Evolutionary conservation across 2,888 invertebrate genomes (phyloP), one percentile per base, ranked within the genome.

Genomic region (Heliconius ismenius): DNA sequence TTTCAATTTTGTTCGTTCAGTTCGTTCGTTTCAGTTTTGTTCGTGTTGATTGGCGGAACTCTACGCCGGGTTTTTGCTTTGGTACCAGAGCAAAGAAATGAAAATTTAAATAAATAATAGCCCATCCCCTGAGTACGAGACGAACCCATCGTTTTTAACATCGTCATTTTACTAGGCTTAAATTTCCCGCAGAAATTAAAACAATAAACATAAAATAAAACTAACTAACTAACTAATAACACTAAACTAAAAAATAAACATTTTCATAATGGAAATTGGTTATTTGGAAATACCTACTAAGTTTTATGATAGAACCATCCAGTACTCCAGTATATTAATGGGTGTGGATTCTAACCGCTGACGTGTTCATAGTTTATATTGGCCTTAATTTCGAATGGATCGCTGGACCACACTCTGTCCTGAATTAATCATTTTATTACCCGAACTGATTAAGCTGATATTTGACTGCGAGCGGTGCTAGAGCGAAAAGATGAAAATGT

Each of bases 371-470:
- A 82, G 81, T 80, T 85, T 84, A 80, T 78, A 80, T 79, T 86
- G 92, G 87, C 92, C 92, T 86, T 91, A 91, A 92, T 92, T 92
- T 86, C 83, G 84, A 91, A 90, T 90, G 89, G 91, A 90, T 91
- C 88, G 87, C 87, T 86, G 86, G 88, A 86, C 88, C 87, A 89
- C 87, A 90, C 87, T 89, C 89, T 88, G 87, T 86, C 85, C 87
- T 86, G 86, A 91, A 91, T 91, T 92, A 92, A 92, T 92, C 91
- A 92, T 90, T 92, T 89, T 89, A 92, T 91, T 91, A 90, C 87
- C 87, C 87, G 87, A 91, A 90, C 90, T 89, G 83, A 86, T 73
- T 86, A 86, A 86, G 85, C 39, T 26, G 39, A 43, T 60, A 43
- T 58, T 62, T 60, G 62, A 62, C 39, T 26, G 73, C 18, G 15